Evolutionary conservation across 2,888 invertebrate genomes (phyloP), one percentile per base, ranked within the genome.

Genomic region (Drosophila anomalata): DNA sequence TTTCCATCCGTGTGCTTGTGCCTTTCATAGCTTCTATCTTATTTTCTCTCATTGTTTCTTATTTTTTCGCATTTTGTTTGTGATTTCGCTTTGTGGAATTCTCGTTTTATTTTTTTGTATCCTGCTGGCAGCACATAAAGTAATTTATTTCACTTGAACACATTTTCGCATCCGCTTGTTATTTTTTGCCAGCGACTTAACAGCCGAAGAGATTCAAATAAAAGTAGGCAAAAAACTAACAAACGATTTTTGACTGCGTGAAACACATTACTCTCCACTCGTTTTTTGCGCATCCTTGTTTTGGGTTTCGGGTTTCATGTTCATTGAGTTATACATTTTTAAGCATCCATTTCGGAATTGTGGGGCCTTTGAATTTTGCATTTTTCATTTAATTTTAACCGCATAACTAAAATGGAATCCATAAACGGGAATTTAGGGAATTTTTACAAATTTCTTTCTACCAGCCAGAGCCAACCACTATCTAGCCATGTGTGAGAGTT

Each of bases 81-180:
- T 56, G 61, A 76, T 77, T 73, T 63, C 55, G 59, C 81, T 78
- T 71, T 77, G 75, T 76, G 59, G 74, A 54, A 55, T 57, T 69
- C 51, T 7, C 47, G 36, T 73, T 69, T 74, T 61, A 39, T 55
- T 44, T 31, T 66, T 57, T 44, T 66, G 68, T 39, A 17, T 42
- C 17, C 56, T 62, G 60, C 33, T 46, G 67, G 51, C 72, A 72
- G 57, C 65, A 67, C 57, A 73, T 73, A 78, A 77, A 80, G 81
- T 88, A 83, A 85, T 88, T 85, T 88, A 88, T 85, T 85, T 87
- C 86, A 75, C 88, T 87, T 86, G 86, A 85, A 83, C 76, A 79
- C 83, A 78, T 85, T 83, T 78, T 73, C 59, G 68, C 73, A 70
- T 81, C 63, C 39, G 36, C 56, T 69, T 52, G 58, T 68, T 55